Conservation (phyloP, 2,113 vertebrate genomes). For the Hystrix brachyura region DNA sequence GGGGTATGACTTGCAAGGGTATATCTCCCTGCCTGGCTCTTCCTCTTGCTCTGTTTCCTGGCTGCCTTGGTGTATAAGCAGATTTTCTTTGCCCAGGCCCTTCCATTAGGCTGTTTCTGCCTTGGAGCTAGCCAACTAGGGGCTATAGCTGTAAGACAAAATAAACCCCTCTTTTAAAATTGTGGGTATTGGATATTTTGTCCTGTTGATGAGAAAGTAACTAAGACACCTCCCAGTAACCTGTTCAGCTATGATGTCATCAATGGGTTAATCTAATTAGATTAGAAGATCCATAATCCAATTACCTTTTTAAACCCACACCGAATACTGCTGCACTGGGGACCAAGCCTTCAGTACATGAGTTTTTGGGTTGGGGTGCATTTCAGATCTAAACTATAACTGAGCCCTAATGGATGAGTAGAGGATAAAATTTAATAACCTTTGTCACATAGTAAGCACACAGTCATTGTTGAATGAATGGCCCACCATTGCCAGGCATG, state of each 20-base stretch:
- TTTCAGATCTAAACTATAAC: neutral
- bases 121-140: neutral
- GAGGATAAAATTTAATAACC: neutral
- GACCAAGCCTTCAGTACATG: neutral
- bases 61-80: neutral
- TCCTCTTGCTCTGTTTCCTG: neutral
- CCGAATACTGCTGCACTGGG: neutral
- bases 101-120: neutral
- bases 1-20: neutral
- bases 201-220: neutral
- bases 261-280: neutral
- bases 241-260: neutral
- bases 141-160: neutral
- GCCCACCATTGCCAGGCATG: neutral
- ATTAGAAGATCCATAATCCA: neutral
- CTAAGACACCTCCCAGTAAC: neutral
- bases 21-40: neutral
- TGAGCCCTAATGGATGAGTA: neutral
- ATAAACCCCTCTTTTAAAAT: neutral
- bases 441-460: neutral
- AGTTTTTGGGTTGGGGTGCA: neutral
- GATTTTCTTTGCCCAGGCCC: neutral
- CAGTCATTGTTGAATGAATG: slow-evolving; percentile 6
- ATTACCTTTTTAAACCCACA: neutral
- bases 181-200: neutral